These are phyloP conservation scores for Sternotherus odoratus DNA, from an alignment of 2,797 vertebrate species.

Conservation along the genomic window DNA sequence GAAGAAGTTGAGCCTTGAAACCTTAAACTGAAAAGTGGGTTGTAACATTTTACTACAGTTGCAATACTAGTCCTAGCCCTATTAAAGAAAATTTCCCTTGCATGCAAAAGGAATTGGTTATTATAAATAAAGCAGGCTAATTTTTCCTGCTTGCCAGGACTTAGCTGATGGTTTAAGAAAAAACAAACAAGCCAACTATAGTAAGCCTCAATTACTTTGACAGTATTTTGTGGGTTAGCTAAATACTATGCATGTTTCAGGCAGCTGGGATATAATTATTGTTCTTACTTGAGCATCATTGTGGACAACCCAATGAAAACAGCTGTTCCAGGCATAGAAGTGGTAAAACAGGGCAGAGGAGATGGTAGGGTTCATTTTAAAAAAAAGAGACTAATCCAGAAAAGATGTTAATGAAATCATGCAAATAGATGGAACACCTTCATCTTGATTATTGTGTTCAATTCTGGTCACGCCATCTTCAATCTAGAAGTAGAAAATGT, in stretches of 20 bases:
- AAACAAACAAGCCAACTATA: neutral
- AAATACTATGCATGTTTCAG: neutral
- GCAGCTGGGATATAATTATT: neutral
- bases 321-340: neutral
- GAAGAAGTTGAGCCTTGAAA: neutral
- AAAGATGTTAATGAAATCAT: neutral
- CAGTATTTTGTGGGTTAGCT: neutral
- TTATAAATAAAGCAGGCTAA: neutral
- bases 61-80: neutral
- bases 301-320: neutral
- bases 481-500: neutral
- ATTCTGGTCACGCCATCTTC: neutral
- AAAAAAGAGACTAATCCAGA: neutral
- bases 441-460: fast-evolving
- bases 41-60: neutral
- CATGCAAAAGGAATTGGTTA: neutral
- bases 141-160: neutral
- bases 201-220: neutral
- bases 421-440: neutral
- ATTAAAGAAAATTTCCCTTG: neutral
- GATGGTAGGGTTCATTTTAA: neutral
- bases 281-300: neutral
- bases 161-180: neutral
- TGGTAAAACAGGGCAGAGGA: neutral
- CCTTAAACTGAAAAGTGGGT: neutral